These are phyloP conservation scores for Priocnemis perturbator DNA, from an alignment of 2,888 invertebrate species.

Conservation along the genomic window DNA sequence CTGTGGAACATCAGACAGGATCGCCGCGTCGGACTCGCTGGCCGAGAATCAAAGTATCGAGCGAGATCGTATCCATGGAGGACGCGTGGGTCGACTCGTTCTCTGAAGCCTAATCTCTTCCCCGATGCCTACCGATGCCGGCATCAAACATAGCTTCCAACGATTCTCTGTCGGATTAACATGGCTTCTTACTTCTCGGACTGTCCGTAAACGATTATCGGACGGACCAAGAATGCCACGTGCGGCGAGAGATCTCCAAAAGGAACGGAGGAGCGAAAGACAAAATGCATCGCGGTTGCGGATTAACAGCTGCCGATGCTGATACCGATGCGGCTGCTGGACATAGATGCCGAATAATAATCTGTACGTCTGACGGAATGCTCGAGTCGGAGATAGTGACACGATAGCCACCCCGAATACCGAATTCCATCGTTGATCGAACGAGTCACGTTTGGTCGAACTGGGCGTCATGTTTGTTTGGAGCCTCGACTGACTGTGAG, in stretches of 20 bases:
- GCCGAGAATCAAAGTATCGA: slow-evolving; percentile 25
- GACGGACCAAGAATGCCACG: too few species aligned
- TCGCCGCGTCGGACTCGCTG: too few species aligned
- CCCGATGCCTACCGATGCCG: slow-evolving; percentile 41
- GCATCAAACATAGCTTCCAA: slow-evolving; percentile 51
- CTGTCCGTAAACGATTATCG: not conserved
- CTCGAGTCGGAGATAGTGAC: slow-evolving; percentile 53
- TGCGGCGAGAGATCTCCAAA: too few species aligned
- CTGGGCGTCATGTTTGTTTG: slow-evolving; percentile 59
- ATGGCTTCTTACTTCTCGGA: slow-evolving; percentile 19
- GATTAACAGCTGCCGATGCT: too few species aligned
- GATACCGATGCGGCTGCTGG: too few species aligned
- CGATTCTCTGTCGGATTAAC: slow-evolving; percentile 54
- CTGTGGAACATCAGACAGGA: too few species aligned
- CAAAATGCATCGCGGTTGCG: too few species aligned
- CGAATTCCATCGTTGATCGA: slow-evolving; percentile 63
- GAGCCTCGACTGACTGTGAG: slow-evolving; percentile 55
- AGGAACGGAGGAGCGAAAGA: too few species aligned
- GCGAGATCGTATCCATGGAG: slow-evolving; percentile 53
- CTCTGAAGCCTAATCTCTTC: slow-evolving; percentile 57
- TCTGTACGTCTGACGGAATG: slow-evolving; percentile 32
- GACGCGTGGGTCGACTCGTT: slow-evolving; percentile 46
- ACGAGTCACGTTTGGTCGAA: too few species aligned
- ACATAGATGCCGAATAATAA: too few species aligned
- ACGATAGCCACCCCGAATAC: slow-evolving; percentile 66